A percentile compares a stretch with the other conserved stretches of the same genome.
Conservation (phyloP, 2,797 vertebrate species). For the Enoplosus armatus region DNA sequence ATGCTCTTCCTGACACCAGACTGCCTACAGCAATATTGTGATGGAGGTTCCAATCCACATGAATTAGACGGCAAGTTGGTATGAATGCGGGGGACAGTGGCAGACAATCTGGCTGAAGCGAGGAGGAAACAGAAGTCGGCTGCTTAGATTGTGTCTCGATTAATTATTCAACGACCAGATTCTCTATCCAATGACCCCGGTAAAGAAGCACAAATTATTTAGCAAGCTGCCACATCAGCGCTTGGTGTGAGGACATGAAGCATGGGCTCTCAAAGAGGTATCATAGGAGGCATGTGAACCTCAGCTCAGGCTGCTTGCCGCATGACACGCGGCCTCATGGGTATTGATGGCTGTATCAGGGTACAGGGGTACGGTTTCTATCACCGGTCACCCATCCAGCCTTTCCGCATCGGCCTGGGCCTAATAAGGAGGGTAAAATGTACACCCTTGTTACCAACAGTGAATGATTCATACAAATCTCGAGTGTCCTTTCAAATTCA, state of each 20-base stretch:
- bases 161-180: constrained; percentile 87
- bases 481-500: too few species aligned
- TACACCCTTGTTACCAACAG: too few species aligned
- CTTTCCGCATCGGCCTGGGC: constrained; percentile 20
- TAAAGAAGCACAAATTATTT: constrained; percentile 90
- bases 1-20: constrained; percentile 64
- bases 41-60: constrained; percentile 78
- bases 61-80: constrained; percentile 72
- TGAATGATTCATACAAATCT: too few species aligned
- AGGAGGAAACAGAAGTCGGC: constrained; percentile 85
- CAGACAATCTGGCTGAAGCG: constrained; percentile 80
- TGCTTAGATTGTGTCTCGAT: constrained; percentile 87
- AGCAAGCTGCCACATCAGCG: constrained; percentile 86
- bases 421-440: constrained; percentile 55
- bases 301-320: constrained; percentile 61
- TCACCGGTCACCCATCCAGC: constrained; percentile 54
- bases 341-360: constrained; percentile 82
- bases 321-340: constrained; percentile 78
- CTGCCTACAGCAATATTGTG: constrained; percentile 61
- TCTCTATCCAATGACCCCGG: constrained; percentile 88
- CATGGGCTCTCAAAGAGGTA: constrained; percentile 74
- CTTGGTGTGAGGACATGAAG: constrained; percentile 81
- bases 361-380: constrained; percentile 74
- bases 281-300: constrained; percentile 75
- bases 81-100: constrained; percentile 60